Conservation (phyloP, 2,113 vertebrate genomes). For the Heliornis fulica region DNA sequence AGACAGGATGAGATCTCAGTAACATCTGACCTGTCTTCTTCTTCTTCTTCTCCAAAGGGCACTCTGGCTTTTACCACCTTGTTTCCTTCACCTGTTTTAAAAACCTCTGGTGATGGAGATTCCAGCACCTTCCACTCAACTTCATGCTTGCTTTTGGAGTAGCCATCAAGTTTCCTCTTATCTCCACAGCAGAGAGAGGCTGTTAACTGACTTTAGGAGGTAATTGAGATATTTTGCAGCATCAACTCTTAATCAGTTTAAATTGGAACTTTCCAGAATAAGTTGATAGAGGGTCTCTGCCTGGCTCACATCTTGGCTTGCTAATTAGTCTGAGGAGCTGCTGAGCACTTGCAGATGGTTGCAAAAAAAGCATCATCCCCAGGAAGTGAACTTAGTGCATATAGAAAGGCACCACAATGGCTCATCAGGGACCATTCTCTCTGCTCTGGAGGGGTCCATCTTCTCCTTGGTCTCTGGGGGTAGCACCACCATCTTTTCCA, state of each 20-base stretch:
- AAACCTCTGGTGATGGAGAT: neutral
- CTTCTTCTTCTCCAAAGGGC: neutral
- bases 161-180: neutral
- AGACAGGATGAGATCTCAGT: neutral
- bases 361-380: neutral
- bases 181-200: neutral
- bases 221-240: neutral
- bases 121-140: neutral
- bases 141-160: neutral
- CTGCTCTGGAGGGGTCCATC: neutral
- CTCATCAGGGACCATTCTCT: neutral
- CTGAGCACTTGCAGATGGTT: neutral
- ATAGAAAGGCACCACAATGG: neutral
- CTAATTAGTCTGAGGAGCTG: neutral
- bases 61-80: neutral
- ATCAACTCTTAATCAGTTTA: neutral
- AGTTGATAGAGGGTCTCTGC: neutral
- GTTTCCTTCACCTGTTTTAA: neutral
- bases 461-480: slow-evolving; percentile 72
- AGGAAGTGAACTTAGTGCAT: neutral
- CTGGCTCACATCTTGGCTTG: neutral
- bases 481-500: slow-evolving; percentile 79
- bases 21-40: neutral
- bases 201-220: neutral
- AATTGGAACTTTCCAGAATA: neutral